Percentiles rank a stretch among this genome's conserved stretches.
These are phyloP conservation scores for Xerus inauris DNA, from an alignment of 2,113 vertebrate genomes.

Conservation along the genomic window DNA sequence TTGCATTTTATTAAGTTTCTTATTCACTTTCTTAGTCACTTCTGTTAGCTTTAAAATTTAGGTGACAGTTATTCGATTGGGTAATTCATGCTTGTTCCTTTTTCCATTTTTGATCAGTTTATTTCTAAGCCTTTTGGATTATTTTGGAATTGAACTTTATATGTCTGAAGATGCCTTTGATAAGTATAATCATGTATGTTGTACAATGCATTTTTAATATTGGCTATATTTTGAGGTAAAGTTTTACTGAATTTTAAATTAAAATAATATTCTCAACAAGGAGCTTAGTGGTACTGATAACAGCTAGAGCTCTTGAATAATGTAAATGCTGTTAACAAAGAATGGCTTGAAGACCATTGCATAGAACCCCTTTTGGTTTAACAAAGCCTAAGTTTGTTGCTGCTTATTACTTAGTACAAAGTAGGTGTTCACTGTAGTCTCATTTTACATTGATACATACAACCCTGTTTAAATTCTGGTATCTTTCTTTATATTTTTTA, in stretches of 20 bases:
- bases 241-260: conserved; percentile 59
- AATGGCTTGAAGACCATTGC: conserved; percentile 63
- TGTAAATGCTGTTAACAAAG: conserved; percentile 45
- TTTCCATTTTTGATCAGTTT: conserved; percentile 57
- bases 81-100: conserved; percentile 23
- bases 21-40: conserved; percentile 34
- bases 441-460: conserved; percentile 20
- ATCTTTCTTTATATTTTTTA: conserved; percentile 51
- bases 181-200: not conserved
- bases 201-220: conserved; percentile 3
- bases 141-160: conserved; percentile 41
- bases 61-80: not conserved
- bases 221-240: conserved; percentile 55
- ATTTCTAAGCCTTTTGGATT: conserved; percentile 57
- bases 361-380: conserved; percentile 65
- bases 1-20: conserved; percentile 47
- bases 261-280: conserved; percentile 63
- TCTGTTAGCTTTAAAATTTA: conserved; percentile 56
- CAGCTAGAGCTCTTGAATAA: conserved; percentile 45
- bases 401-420: conserved; percentile 66
- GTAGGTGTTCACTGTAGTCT: conserved; percentile 59
- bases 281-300: conserved; percentile 59
- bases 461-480: conserved; percentile 36
- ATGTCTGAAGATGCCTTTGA: not conserved
- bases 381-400: conserved; percentile 73